phyloP scores from a whole-genome alignment of 2,888 invertebrate species.

The Tiliacea citrago region DNA sequence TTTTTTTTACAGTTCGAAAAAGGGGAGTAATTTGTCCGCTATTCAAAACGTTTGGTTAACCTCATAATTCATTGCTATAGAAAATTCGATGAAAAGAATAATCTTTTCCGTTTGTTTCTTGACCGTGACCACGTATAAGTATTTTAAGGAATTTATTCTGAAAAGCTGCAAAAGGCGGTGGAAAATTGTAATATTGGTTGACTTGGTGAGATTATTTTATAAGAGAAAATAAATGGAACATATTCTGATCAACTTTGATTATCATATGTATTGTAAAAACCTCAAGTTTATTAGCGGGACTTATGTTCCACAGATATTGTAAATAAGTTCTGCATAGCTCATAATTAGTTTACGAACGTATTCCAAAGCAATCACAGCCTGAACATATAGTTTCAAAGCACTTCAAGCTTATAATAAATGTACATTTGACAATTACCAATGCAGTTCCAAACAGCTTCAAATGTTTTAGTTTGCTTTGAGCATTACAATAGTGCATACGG shows the following conservation, averaged over 20 bases:
- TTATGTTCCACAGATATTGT: neutral
- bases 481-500: conserved; percentile 40
- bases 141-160: conserved; percentile 12
- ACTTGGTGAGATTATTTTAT: neutral
- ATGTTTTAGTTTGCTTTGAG: conserved; percentile 54
- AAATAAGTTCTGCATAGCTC: conserved; percentile 11
- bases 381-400: conserved; percentile 36
- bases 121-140: conserved; percentile 2
- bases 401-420: conserved; percentile 36
- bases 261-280: neutral
- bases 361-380: conserved; percentile 22
- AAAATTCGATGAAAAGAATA: conserved; percentile 48
- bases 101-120: conserved; percentile 29
- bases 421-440: conserved; percentile 56
- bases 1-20: conserved; percentile 49
- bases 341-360: conserved; percentile 19
- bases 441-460: conserved; percentile 46
- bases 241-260: neutral
- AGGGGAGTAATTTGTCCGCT: conserved; percentile 48
- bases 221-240: neutral
- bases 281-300: neutral
- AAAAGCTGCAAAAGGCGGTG: neutral
- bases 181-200: neutral
- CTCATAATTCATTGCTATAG: conserved; percentile 44
- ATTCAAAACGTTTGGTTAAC: conserved; percentile 47